These are phyloP conservation scores for Laspeyria flexula DNA, from an alignment of 2,888 invertebrate genomes.

Conservation along the genomic window DNA sequence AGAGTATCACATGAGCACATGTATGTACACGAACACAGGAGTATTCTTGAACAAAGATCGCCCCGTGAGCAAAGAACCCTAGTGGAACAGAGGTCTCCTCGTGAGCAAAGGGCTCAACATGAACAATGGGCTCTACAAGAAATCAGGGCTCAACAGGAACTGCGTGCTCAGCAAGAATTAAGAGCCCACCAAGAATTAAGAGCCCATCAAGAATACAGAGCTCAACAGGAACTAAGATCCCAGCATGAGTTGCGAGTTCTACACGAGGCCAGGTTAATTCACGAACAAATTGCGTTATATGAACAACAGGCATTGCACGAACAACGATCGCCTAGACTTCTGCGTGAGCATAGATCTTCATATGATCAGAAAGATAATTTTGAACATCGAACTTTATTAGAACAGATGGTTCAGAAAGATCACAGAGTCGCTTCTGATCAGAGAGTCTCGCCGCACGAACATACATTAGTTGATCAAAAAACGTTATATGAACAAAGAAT, in stretches of 20 bases:
- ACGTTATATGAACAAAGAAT: not conserved
- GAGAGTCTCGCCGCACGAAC: not conserved
- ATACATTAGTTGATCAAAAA: not conserved
- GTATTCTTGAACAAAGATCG: slow-evolving; percentile 11
- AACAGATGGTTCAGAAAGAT: not conserved
- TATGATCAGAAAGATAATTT: not conserved
- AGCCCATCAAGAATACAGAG: not conserved
- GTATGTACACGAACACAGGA: not conserved
- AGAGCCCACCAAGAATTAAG: not conserved
- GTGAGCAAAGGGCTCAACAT: not conserved
- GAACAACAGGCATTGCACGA: not conserved
- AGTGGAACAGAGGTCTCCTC: slow-evolving; percentile 3
- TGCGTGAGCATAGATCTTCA: slow-evolving; percentile 10
- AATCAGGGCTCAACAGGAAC: not conserved
- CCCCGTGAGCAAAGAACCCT: not conserved
- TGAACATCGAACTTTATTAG: not conserved
- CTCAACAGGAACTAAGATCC: not conserved
- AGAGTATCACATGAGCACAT: slow-evolving; percentile 1
- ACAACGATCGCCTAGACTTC: slow-evolving; percentile 1
- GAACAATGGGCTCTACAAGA: not conserved
- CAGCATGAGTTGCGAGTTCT: not conserved
- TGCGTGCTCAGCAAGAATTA: not conserved
- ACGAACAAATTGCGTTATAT: slow-evolving; percentile 3
- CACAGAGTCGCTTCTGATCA: not conserved
- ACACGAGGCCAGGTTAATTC: not conserved